Percentiles rank a stretch among this genome's conserved stretches.
These are phyloP conservation scores for Labia minor DNA, from an alignment of 2,888 invertebrate genomes.

Conservation along the genomic window DNA sequence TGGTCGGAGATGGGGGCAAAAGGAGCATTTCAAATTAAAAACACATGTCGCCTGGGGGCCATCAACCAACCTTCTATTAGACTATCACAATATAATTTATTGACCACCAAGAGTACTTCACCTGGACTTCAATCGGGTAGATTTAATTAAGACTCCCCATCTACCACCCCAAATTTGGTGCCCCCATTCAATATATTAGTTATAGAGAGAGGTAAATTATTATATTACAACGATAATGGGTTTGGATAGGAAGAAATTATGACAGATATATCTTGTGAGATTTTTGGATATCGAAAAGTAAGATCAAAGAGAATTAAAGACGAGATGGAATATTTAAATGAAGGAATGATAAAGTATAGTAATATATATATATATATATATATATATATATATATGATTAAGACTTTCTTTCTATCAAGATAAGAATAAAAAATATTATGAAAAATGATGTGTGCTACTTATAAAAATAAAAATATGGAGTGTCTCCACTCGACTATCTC, in stretches of 20 bases:
- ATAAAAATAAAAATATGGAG: no score
- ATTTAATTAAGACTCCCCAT: neutral
- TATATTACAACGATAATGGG: neutral
- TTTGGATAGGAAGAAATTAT: neutral
- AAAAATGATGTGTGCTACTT: no score
- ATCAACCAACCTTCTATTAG: slow-evolving; percentile 13
- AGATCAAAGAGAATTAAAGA: no score
- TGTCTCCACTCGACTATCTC: no score
- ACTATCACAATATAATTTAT: slow-evolving; percentile 2
- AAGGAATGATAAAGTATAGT: no score
- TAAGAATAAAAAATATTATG: no score
- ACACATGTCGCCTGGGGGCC: neutral
- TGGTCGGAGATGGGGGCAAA: neutral
- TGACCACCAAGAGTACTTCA: neutral
- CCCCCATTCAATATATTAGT: neutral
- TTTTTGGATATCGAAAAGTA: no score
- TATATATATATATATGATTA: no score
- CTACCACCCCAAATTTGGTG: neutral
- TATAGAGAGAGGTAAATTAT: neutral
- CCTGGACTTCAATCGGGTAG: neutral
- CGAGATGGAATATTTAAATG: no score
- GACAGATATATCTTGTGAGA: no score
- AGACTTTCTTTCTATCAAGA: no score
- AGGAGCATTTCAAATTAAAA: slow-evolving; percentile 8
- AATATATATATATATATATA: no score